Base-by-base conservation (phyloP, 2,797 vertebrate genomes). In the Manis javanica region DNA sequence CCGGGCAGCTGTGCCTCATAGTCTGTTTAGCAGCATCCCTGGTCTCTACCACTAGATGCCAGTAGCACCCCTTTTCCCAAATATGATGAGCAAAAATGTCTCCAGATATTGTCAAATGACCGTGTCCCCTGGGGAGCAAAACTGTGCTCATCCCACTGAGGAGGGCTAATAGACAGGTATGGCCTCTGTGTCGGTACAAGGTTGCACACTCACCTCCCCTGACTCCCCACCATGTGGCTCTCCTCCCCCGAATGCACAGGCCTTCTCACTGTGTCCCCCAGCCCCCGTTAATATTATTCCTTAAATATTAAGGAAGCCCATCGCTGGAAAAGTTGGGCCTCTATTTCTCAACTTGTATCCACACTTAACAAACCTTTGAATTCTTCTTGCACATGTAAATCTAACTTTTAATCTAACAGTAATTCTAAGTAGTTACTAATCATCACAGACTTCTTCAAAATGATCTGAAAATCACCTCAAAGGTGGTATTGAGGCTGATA, bases 21-120 rank as follows among this genome's bases (percentile, higher is more conserved):
- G 37, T 39, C 37, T 39, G 26, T 23, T 31, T 3, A 46, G 26
- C 51, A 83, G 92, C 39, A 34, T 34, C 75, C 51, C 68, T 86
- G 34, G 37, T 13, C 90, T 89, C 66, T 64, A 53, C 75, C 85
- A 95, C 75, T 81, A 72, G 92, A 74, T 94, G 95, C 83, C 90
- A 95, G 91, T 34, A 92, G 75, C 39, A 90, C 3, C 15, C 85
- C 26, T 66, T 51, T 16, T 53, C 77, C n/a, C 53, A 69, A 14
- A 71, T 14, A 86, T 16, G n/a, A 79, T 57, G 85, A 66, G 39
- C 59, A 88, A 82, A 82, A 74, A 18, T 19, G 7, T 71, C 72
- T 92, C 42, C 16, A 68, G 74, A 74, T 31, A 42, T 4, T 68
- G 49, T 49, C 42, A 68, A 75, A 77, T 42, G 63, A 0, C 37